These are phyloP conservation scores for Nothura maculosa DNA, from an alignment of 2,797 vertebrate genomes.

Conservation along the genomic window DNA sequence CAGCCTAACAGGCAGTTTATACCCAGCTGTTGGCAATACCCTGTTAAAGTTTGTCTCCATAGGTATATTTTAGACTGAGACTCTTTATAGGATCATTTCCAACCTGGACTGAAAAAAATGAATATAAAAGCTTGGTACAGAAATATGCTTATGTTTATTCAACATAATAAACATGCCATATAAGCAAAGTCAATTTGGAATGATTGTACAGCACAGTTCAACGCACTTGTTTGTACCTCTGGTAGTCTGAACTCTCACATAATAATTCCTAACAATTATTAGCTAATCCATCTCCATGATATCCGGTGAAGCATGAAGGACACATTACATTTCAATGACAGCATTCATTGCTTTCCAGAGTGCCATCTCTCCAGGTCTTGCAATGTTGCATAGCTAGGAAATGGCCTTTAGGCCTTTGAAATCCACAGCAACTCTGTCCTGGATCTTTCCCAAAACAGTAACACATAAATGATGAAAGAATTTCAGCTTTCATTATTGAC, in stretches of 20 bases:
- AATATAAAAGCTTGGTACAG: neutral
- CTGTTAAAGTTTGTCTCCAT: neutral
- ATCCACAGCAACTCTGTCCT: neutral
- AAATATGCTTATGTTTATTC: neutral
- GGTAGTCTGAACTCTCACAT: neutral
- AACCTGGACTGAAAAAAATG: neutral
- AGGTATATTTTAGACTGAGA: neutral
- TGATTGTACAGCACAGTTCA: neutral
- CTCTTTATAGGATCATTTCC: neutral
- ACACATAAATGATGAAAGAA: neutral
- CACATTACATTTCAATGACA: neutral
- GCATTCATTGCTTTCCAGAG: neutral
- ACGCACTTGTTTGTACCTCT: neutral
- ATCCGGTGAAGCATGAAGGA: neutral
- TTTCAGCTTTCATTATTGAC: neutral
- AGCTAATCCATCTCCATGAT: neutral
- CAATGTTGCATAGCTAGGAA: neutral
- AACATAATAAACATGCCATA: neutral
- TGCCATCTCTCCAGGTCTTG: too few relatives aligned
- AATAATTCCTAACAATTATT: neutral
- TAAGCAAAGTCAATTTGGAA: neutral
- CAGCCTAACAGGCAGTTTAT: neutral
- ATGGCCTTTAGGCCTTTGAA: neutral
- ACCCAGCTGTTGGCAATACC: neutral
- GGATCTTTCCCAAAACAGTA: neutral